Evolutionary conservation across 2,888 invertebrate genomes (phyloP), one percentile per base, ranked within the genome.

Genomic region (Azorinus chamasolen): DNA sequence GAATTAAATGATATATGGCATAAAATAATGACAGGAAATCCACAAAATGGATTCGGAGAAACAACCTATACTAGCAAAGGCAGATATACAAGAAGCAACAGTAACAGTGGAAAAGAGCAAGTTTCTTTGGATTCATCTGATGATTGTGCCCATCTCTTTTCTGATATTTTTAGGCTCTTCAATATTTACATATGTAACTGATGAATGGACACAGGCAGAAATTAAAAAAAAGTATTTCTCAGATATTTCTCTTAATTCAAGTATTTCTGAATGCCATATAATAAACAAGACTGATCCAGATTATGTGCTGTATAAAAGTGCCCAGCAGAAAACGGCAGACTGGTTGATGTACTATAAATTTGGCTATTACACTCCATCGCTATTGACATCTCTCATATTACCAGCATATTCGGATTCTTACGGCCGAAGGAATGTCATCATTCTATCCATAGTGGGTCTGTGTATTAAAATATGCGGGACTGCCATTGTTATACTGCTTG

Each of bases 171-270:
- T 53, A 3, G 39, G 63, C 22, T 39, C 24, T 41, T 39, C 41
- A 53, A 46, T 55, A 2, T 14, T 54, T 14, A 20, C 22, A 25
- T 76, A 73, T 55, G 57, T 73, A 12, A 50, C 73, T 2, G 73
- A 68, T 43, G 76, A 76, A 63, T 75, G 79, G 79, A 79, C 69
- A 20, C 75, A 75, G 20, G 46, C 51, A 16, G 51, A 25, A 12
- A 39, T 72, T 12, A 32, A 61, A 48, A 50, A 48, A 14, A 16
- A 61, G 14, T 53, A 48, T 25, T 68, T 69, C 41, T 16, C 43
- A 3, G 65, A 75, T 39, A 41, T 39, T 16, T 57, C 63, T 10
- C 14, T 39, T 0, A 20, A 22, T 8, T 32, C 22, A 1, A 65
- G 71, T 53, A 54, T 55, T 27, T 54, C 64, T 20, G 64, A n/a